Conservation (phyloP, 1,140 invertebrate species). For the Solen grandis region DNA sequence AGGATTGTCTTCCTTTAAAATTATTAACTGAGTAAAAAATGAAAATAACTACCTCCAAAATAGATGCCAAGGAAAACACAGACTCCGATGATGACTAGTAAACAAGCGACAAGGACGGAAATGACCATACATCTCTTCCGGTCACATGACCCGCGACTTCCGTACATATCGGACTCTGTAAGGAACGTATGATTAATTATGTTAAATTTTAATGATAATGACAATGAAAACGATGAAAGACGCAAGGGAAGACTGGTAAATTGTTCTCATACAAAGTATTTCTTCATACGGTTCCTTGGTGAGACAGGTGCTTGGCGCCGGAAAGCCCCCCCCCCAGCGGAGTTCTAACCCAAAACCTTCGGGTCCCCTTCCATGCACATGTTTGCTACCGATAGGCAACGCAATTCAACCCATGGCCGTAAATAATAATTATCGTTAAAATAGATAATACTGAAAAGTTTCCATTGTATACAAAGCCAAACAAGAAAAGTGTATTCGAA, state of each 20-base stretch:
- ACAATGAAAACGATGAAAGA: neutral
- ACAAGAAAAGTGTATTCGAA: too few relatives aligned
- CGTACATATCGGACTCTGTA: slow-evolving; percentile 35
- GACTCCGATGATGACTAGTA: slow-evolving; percentile 32
- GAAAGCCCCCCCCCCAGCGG: too few relatives aligned
- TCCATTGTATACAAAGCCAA: too few relatives aligned
- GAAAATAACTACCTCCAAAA: slow-evolving; percentile 48
- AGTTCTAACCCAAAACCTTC: too few relatives aligned
- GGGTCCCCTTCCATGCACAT: too few relatives aligned
- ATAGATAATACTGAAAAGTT: too few relatives aligned
- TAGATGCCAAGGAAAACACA: slow-evolving; percentile 33
- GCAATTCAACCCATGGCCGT: too few relatives aligned
- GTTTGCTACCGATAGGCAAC: too few relatives aligned
- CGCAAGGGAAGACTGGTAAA: neutral
- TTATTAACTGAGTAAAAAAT: too few relatives aligned
- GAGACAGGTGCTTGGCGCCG: too few relatives aligned
- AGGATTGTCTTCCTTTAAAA: too few relatives aligned
- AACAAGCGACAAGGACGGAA: slow-evolving; percentile 39
- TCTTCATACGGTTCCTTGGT: neutral
- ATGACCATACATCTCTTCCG: slow-evolving; percentile 50
- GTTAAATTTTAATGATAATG: neutral
- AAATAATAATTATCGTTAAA: too few relatives aligned
- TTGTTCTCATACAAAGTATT: neutral
- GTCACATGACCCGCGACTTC: slow-evolving; percentile 27
- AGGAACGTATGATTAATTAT: neutral